Conservation (phyloP, 2,888 invertebrate genomes). For the Lasioglossum villosulum region DNA sequence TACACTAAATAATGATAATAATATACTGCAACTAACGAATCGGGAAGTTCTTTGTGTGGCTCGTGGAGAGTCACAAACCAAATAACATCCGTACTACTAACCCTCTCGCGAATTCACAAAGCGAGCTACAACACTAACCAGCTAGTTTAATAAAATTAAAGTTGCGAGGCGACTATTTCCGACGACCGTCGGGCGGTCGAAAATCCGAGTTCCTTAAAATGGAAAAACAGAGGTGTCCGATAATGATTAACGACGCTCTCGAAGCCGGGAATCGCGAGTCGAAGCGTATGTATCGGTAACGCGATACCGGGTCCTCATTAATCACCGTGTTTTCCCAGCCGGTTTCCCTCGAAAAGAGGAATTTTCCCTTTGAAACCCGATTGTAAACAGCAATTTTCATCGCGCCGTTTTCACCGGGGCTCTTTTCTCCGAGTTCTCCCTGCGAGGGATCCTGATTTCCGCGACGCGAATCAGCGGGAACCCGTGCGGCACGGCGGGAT, state of each 20-base stretch:
- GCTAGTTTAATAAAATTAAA: not conserved
- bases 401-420: not conserved
- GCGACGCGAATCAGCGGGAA: not conserved
- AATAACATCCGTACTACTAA: too few species aligned
- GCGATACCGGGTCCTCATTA: constrained; percentile 51
- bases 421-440: not conserved
- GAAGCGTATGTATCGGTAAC: constrained; percentile 34
- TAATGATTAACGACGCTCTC: constrained; percentile 55
- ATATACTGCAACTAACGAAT: too few species aligned
- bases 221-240: constrained; percentile 32
- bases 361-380: constrained; percentile 9
- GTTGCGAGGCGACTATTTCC: not conserved
- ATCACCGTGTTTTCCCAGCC: constrained; percentile 39
- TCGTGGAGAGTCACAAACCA: too few species aligned
- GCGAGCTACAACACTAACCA: too few species aligned
- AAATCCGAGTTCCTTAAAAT: not conserved
- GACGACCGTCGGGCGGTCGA: not conserved
- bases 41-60: too few species aligned
- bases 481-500: not conserved
- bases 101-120: too few species aligned
- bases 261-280: constrained; percentile 30
- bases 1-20: too few species aligned
- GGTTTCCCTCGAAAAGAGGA: constrained; percentile 7
- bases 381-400: constrained; percentile 29
- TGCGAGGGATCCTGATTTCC: not conserved